Evolutionary conservation across 2,888 invertebrate genomes (phyloP), one percentile per base, ranked within the genome.

Genomic region (Arge pagana): DNA sequence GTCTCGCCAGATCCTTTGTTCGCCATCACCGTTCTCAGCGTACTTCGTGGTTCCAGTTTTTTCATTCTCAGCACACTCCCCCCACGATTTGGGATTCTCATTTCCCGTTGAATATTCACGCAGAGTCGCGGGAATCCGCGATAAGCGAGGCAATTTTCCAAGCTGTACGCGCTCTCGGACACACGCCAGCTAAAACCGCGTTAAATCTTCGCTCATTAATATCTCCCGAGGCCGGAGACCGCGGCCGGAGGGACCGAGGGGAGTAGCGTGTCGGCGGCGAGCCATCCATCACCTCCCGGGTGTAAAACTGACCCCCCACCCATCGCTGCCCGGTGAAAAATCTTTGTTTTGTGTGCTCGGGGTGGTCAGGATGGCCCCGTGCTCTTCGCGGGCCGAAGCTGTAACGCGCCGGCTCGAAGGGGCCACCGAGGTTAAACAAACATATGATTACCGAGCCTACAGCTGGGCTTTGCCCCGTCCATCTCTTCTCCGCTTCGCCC

Each of bases 341-440:
- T 68, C 66, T 65, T 68, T 65, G 69, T 71, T 66, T 64, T 60
- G 59, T 58, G 59, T 61, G 66, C 68, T 67, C 68, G 64, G 71
- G 72, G 71, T 71, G 72, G 72, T 68, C 73, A 66, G 13, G 45
- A 30, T 42, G 42, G 42, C 31, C 42, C 42, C 42, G 42, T 15
- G 31, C 30, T 26, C 26, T 42, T 36, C 28, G 18, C 10, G 33
- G 23, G 11, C 35, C 43, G 40, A 23, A 26, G 51, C 43, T 51
- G 18, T n/a, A n/a, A n/a, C n/a, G n/a, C 24, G 35, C 40, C 30
- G 43, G 23, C 45, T 41, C 41, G 74, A 72, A 75, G 71, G 71
- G 75, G 72, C 73, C 75, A 72, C 67, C 69, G 72, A 74, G 74
- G 74, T 76, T 75, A 76, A 75, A 76, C 76, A 76, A 76, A 76